A percentile compares a stretch with the other conserved stretches of the same genome.
phyloP scores from a whole-genome alignment of 2,797 vertebrate genomes.

The Potorous gilbertii region DNA sequence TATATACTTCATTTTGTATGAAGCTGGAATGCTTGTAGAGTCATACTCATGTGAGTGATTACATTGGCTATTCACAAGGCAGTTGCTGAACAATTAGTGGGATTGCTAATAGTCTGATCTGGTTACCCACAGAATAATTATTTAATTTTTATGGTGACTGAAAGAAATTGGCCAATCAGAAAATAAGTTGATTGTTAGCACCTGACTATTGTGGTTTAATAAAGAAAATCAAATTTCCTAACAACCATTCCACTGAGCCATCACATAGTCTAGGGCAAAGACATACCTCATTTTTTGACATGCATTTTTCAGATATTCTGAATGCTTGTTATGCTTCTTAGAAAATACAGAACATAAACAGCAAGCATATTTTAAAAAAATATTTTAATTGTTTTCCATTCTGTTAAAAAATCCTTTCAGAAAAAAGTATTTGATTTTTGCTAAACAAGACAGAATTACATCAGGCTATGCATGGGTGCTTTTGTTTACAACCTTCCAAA shows the following conservation, averaged over 20 bases:
- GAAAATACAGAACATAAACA: slow-evolving; percentile 44
- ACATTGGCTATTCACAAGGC: background rate
- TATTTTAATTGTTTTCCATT: background rate
- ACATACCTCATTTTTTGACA: slow-evolving; percentile 6
- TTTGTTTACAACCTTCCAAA: slow-evolving; percentile 52
- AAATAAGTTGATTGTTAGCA: background rate
- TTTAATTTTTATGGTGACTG: background rate
- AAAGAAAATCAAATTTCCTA: slow-evolving; percentile 7
- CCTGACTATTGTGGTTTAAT: background rate
- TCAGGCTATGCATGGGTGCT: background rate
- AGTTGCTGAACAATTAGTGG: background rate
- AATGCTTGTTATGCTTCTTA: background rate
- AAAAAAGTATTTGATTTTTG: slow-evolving; percentile 48
- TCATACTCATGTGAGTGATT: background rate
- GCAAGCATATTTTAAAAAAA: slow-evolving; percentile 2
- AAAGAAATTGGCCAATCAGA: slow-evolving; percentile 1
- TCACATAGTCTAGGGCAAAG: slow-evolving; percentile 23
- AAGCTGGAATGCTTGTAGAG: background rate
- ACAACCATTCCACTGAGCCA: background rate
- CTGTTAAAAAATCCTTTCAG: slow-evolving; percentile 26
- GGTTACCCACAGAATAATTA: background rate
- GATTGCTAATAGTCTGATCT: background rate
- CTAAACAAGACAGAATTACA: slow-evolving; percentile 52
- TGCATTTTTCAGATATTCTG: background rate
- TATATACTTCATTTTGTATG: background rate